These are phyloP conservation scores for Luscinia megarhynchos DNA, from an alignment of 2,797 vertebrate genomes.

Conservation along the genomic window DNA sequence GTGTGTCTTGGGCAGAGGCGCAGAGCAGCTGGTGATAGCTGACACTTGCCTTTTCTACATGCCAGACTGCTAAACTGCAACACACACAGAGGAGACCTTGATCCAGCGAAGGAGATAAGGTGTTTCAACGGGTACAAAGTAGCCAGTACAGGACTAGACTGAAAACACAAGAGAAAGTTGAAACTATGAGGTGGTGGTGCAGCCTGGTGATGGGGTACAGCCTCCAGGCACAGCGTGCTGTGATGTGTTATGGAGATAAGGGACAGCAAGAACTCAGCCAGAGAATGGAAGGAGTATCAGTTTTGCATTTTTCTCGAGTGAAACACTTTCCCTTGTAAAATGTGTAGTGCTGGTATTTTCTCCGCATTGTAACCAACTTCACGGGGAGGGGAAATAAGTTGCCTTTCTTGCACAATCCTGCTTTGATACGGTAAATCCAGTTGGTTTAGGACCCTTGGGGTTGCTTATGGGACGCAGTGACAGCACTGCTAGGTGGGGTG, in stretches of 20 bases:
- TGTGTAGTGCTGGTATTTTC: background rate
- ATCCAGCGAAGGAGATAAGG: background rate
- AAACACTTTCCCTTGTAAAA: background rate
- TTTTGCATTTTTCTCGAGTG: background rate
- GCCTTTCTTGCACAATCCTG: background rate
- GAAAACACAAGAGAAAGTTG: background rate
- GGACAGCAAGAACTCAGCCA: background rate
- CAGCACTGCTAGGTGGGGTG: background rate
- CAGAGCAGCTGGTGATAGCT: background rate
- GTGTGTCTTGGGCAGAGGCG: background rate
- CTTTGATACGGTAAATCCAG: background rate
- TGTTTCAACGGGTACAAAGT: background rate
- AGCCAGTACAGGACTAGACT: background rate
- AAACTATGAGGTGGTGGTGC: fast-evolving
- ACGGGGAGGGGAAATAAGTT: fast-evolving
- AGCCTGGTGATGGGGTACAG: background rate
- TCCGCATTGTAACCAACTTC: background rate
- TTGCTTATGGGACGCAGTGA: background rate
- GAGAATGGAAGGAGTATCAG: background rate
- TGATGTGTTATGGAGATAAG: background rate
- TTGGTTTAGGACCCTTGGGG: fast-evolving
- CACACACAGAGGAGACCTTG: background rate
- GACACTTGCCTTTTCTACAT: background rate
- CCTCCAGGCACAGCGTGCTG: fast-evolving
- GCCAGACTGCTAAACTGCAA: background rate